A percentile compares a stretch with the other conserved stretches of the same genome.
Conservation (phyloP, 2,797 vertebrate species). For the Peromyscus aztecus region DNA sequence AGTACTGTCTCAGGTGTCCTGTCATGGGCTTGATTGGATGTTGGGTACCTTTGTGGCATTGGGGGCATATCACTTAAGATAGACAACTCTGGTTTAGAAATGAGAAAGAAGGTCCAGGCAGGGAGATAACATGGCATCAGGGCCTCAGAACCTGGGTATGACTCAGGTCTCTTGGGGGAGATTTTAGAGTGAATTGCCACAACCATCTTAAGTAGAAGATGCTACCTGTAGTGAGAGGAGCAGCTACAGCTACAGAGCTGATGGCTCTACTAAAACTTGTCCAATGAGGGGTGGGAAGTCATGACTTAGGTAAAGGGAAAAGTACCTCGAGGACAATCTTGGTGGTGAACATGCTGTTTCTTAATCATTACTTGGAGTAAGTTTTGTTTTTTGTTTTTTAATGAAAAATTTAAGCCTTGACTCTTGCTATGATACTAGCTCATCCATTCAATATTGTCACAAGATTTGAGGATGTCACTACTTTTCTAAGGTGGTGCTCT, state of each 20-base stretch:
- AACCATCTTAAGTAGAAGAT: neutral
- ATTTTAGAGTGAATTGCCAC: neutral
- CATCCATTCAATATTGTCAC: neutral
- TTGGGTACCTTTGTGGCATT: neutral
- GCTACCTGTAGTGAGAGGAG: neutral
- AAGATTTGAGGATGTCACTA: neutral
- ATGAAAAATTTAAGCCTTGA: conserved; percentile 30
- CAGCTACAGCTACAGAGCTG: neutral
- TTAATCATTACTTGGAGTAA: neutral
- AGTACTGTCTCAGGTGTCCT: neutral
- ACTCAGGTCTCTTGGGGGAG: neutral
- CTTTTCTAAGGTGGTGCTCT: neutral
- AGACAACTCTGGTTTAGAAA: neutral
- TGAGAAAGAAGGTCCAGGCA: neutral
- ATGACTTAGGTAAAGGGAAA: neutral
- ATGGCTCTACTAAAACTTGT: neutral
- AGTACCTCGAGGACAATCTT: neutral
- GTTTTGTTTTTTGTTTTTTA: neutral
- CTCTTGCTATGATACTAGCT: neutral
- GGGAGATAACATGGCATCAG: neutral
- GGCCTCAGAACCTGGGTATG: neutral
- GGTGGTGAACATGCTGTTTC: neutral
- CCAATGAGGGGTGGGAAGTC: neutral
- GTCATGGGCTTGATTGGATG: neutral
- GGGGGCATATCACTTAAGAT: neutral